A percentile compares a stretch with the other conserved stretches of the same genome.
Conservation (phyloP, 2,113 vertebrate genomes). For the Lepisosteus osseus region DNA sequence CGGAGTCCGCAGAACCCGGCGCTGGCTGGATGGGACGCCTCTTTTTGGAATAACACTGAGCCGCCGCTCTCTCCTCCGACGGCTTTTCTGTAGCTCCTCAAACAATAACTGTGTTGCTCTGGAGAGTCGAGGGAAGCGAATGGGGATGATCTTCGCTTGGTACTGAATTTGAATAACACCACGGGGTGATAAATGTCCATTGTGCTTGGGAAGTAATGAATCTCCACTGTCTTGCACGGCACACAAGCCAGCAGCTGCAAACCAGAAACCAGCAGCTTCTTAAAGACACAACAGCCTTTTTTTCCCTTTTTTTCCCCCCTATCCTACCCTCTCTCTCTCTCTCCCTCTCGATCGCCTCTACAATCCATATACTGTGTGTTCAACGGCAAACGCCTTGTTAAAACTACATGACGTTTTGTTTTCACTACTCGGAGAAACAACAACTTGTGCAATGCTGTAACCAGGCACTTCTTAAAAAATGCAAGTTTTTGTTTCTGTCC, state of each 20-base stretch:
- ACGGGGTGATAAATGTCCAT: constrained; percentile 99
- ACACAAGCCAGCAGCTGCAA: constrained; percentile 90
- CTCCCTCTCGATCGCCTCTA: constrained; percentile 58
- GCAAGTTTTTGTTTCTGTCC: constrained; percentile 25
- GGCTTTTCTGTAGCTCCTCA: constrained; percentile 79
- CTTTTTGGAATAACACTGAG: constrained; percentile 53
- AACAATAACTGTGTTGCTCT: constrained; percentile 84
- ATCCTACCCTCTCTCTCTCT: too few species aligned
- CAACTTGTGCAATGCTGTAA: constrained; percentile 65
- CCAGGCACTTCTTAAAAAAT: constrained; percentile 59
- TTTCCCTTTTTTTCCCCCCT: constrained; percentile 31
- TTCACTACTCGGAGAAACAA: constrained; percentile 46
- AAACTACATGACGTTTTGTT: constrained; percentile 65
- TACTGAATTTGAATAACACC: constrained; percentile 99
- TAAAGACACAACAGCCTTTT: constrained; percentile 94
- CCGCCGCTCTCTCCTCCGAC: constrained; percentile 59
- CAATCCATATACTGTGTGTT: constrained; percentile 73
- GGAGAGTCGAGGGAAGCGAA: constrained; percentile 75
- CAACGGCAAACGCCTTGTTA: constrained; percentile 46
- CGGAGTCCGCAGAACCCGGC: constrained; percentile 43
- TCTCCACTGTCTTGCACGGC: constrained; percentile 92
- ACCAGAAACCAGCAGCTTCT: constrained; percentile 92
- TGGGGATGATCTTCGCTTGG: constrained; percentile 95
- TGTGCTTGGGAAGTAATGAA: constrained; percentile 98
- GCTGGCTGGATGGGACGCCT: constrained; percentile 43